Conservation (phyloP, 2,888 invertebrate genomes). For the Ypsolopha sequella region DNA sequence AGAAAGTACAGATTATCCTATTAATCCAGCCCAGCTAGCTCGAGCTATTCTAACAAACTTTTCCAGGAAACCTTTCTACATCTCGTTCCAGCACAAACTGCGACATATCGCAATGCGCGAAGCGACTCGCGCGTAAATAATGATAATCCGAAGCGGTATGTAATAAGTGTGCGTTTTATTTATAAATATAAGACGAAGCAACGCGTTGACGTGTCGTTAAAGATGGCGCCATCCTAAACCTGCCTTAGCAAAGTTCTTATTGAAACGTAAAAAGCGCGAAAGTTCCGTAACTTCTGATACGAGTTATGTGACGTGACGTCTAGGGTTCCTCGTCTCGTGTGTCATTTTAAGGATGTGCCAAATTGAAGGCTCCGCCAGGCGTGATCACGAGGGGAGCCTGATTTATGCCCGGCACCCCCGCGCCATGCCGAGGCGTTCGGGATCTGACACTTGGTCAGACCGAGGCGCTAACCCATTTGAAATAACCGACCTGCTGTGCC, state of each 20-base stretch:
- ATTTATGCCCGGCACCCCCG: conserved; percentile 45
- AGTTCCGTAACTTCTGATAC: too few species aligned
- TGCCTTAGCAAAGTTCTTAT: too few species aligned
- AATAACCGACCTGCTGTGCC: too few species aligned
- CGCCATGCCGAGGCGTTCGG: conserved; percentile 13
- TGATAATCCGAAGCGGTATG: conserved; percentile 30
- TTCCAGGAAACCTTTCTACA: too few species aligned
- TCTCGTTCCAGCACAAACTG: too few species aligned
- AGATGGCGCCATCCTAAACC: too few species aligned
- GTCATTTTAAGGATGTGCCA: conserved; percentile 72
- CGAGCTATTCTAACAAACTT: too few species aligned
- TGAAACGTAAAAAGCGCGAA: too few species aligned
- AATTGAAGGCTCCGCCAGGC: conserved; percentile 67
- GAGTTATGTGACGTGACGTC: conserved; percentile 18
- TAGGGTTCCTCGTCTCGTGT: conserved; percentile 63
- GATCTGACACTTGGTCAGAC: too few species aligned
- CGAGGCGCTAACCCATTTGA: too few species aligned
- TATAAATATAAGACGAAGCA: conserved; percentile 23
- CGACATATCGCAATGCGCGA: neutral
- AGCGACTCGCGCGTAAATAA: conserved; percentile 12
- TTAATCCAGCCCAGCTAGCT: too few species aligned
- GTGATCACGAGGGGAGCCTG: conserved; percentile 62
- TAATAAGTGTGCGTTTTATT: conserved; percentile 25
- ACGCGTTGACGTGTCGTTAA: conserved; percentile 21
- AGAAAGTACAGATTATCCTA: too few species aligned